phyloP scores from a whole-genome alignment of 2,797 vertebrate species.

The Pempheris klunzingeri region DNA sequence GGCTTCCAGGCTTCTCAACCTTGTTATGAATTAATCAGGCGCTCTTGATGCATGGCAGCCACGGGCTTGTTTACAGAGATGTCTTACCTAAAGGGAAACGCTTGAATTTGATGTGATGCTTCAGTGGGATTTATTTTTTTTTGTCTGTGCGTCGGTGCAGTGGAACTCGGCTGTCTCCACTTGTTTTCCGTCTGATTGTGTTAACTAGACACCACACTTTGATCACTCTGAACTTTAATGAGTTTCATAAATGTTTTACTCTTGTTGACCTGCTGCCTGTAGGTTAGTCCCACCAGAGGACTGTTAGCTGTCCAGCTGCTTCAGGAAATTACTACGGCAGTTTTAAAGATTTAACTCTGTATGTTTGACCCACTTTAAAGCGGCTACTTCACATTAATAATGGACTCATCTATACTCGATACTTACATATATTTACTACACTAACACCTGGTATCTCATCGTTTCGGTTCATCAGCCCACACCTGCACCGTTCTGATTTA shows the following conservation, averaged over 20 bases:
- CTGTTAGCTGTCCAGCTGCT: background rate
- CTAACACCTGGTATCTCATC: background rate
- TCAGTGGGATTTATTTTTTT: background rate
- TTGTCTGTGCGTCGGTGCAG: constrained; percentile 7
- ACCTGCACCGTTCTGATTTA: no score
- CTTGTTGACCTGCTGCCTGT: background rate
- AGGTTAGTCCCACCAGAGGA: background rate
- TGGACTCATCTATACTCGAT: no score
- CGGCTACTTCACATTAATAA: no score
- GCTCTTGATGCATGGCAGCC: constrained; percentile 39
- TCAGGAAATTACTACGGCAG: no score
- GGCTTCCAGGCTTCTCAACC: constrained; percentile 48
- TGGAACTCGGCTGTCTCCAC: constrained; percentile 7
- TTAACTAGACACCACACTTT: constrained; percentile 4
- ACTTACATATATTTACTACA: no score
- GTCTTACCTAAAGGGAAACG: constrained; percentile 29
- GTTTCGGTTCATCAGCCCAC: background rate
- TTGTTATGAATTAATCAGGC: constrained; percentile 61
- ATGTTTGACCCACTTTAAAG: no score
- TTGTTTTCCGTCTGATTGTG: constrained; percentile 5
- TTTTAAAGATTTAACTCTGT: no score
- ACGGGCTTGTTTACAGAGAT: constrained; percentile 56
- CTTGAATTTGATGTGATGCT: constrained; percentile 20
- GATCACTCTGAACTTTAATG: background rate
- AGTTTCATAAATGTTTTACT: constrained; percentile 15